Percentiles rank a stretch among this genome's conserved stretches.
These are phyloP conservation scores for Notodonta dromedarius DNA, from an alignment of 2,888 invertebrate species.

Conservation along the genomic window DNA sequence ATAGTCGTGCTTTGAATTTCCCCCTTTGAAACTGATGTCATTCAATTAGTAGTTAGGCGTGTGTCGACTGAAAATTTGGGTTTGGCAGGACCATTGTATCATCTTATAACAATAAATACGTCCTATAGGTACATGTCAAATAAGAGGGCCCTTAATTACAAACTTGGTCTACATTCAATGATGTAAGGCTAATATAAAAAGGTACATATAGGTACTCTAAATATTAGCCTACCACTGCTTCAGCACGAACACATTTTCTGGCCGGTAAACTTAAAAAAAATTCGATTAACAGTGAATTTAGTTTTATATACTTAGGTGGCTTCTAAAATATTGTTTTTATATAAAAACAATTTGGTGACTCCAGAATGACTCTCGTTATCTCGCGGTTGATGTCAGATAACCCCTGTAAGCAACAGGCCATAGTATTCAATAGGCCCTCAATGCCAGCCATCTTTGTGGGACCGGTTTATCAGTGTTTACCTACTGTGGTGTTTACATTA, in stretches of 20 bases:
- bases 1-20: slow-evolving; percentile 55
- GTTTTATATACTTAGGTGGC: slow-evolving; percentile 15
- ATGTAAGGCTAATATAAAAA: too few relatives aligned
- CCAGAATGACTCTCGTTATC: slow-evolving; percentile 27
- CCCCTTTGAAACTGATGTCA: slow-evolving; percentile 45
- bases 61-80: slow-evolving; percentile 28
- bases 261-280: slow-evolving; percentile 17
- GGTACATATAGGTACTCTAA: background rate
- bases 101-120: slow-evolving; percentile 8
- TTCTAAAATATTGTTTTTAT: slow-evolving; percentile 15
- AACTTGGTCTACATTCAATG: too few relatives aligned
- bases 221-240: slow-evolving; percentile 9
- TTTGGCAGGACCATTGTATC: slow-evolving; percentile 34
- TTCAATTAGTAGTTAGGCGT: slow-evolving; percentile 27
- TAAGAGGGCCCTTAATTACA: too few relatives aligned
- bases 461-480: slow-evolving; percentile 65
- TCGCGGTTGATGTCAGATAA: slow-evolving; percentile 32
- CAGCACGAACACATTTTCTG: slow-evolving; percentile 9
- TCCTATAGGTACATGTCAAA: too few relatives aligned
- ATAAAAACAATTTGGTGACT: slow-evolving; percentile 25
- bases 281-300: slow-evolving; percentile 13
- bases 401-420: slow-evolving; percentile 27
- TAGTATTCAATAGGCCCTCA: slow-evolving; percentile 36
- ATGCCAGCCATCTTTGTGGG: slow-evolving; percentile 64
- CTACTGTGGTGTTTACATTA: slow-evolving; percentile 63